Evolutionary conservation across 1,140 invertebrate species (phyloP), one percentile per base, ranked within the genome.

Genomic region (Asbolus verrucosus): DNA sequence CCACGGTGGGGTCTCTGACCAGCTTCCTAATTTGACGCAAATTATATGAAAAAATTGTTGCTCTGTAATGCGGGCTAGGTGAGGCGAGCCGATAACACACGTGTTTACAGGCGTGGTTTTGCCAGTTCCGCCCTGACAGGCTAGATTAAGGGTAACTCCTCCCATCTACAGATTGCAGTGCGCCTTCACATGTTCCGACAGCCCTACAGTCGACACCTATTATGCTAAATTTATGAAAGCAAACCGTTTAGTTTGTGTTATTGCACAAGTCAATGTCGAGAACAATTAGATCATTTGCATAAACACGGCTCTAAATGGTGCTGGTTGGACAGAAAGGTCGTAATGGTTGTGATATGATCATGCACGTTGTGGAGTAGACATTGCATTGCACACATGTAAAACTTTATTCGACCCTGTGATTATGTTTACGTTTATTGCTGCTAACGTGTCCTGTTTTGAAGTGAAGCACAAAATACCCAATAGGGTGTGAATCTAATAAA

Each of bases 401-500:
- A n/a, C n/a, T n/a, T n/a, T n/a, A n/a, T 8, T 30, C 41, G 1
- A 54, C 46, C 46, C 19, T 24, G 11, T 36, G 43, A 13, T 18
- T 21, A 19, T 54, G 46, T 54, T 54, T 54, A 54, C 27, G 46
- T 54, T 54, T 54, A 54, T 54, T 54, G 27, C 19, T 19, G 46
- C 24, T 54, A 54, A 54, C 21, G 46, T 54, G 46, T 19, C 46
- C 46, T 54, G 46, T 27, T 27, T 27, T 24, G 14, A 54, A 54
- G n/a, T 54, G 46, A 27, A 54, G 46, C 46, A 27, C 19, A 21
- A 54, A 54, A 27, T 54, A 31, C 14, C 46, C 46, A 54, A 54
- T 54, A 54, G 46, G 46, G 46, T 54, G 46, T 54, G 46, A 54
- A 54, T 54, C 19, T 54, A 54, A 54, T 54, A 54, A 54, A 54